Evolutionary conservation across 2,113 vertebrate species (phyloP).

Genomic region (Paralichthys olivaceus): DNA sequence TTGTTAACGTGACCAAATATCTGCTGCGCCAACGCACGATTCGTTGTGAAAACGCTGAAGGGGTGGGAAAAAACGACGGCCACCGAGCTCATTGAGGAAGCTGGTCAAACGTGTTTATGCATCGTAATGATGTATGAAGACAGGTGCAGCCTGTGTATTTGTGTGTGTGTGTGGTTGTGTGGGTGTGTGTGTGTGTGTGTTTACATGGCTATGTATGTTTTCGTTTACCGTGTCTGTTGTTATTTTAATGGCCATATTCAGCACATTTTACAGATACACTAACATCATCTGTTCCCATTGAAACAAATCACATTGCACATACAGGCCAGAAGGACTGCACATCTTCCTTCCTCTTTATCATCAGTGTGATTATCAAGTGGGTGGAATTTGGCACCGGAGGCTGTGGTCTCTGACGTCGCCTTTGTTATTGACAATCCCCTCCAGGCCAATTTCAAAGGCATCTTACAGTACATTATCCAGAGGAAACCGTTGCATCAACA

Average conservation of each 20-base stretch:
- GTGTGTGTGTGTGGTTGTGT: slow-evolving; percentile 19
- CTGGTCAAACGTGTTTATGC: slow-evolving; percentile 64
- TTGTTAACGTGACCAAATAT: slow-evolving; percentile 48
- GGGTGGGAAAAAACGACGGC: slow-evolving; percentile 17
- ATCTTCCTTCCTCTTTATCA: slow-evolving; percentile 20
- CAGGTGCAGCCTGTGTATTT: slow-evolving; percentile 56
- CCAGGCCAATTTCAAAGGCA: slow-evolving; percentile 24
- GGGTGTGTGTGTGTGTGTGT: background rate
- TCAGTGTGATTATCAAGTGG: slow-evolving; percentile 37
- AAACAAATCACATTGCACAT: slow-evolving; percentile 2
- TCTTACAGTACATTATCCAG: slow-evolving; percentile 5
- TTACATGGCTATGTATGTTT: slow-evolving; percentile 23
- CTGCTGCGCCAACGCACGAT: slow-evolving; percentile 29
- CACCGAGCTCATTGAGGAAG: slow-evolving; percentile 42
- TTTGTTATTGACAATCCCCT: slow-evolving; percentile 52
- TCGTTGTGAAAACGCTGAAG: slow-evolving; percentile 7
- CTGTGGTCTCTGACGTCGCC: slow-evolving; percentile 36
- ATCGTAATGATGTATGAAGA: slow-evolving; percentile 59
- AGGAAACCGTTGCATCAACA: slow-evolving; percentile 7
- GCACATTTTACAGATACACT: slow-evolving; percentile 31
- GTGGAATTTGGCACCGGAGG: slow-evolving; percentile 38
- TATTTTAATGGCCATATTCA: slow-evolving; percentile 18
- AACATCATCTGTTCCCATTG: slow-evolving; percentile 27
- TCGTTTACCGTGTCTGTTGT: slow-evolving; percentile 49
- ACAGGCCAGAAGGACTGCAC: slow-evolving; percentile 23